A percentile compares a stretch with the other conserved stretches of the same genome.
Evolutionary conservation across 2,888 invertebrate genomes (phyloP).

Genomic region (Diarsia dahlii): DNA sequence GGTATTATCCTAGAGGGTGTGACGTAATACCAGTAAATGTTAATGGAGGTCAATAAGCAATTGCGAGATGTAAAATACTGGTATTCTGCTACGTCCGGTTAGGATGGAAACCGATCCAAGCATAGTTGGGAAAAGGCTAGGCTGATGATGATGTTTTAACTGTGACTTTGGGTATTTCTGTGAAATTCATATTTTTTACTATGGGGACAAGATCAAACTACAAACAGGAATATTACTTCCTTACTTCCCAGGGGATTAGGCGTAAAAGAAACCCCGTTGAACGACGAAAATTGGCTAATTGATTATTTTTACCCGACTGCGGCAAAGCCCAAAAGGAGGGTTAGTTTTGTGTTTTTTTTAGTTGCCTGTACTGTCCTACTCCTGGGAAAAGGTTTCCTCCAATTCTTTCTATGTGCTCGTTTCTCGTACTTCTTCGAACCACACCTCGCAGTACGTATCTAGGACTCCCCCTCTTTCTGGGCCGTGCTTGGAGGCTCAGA

Average conservation of each 20-base stretch:
- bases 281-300: no score
- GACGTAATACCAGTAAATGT: not conserved
- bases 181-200: constrained; percentile 13
- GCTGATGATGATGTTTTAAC: not conserved
- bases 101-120: not conserved
- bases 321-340: no score
- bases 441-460: no score
- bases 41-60: not conserved
- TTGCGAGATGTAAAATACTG: not conserved
- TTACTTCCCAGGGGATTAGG: constrained; percentile 14
- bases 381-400: no score
- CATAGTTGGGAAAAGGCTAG: not conserved
- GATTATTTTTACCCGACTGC: no score
- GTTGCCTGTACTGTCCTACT: no score
- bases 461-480: no score
- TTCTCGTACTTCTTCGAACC: no score
- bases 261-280: constrained; percentile 7
- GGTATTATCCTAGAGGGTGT: not conserved
- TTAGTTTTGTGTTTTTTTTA: no score
- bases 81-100: not conserved
- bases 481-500: no score
- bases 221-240: constrained; percentile 39
- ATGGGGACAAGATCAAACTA: constrained; percentile 21
- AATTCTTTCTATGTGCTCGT: no score
- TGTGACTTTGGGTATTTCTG: not conserved